Percentiles rank a stretch among this genome's conserved stretches.
phyloP scores from a whole-genome alignment of 2,797 vertebrate genomes.

The Myioborus melanocephalus region DNA sequence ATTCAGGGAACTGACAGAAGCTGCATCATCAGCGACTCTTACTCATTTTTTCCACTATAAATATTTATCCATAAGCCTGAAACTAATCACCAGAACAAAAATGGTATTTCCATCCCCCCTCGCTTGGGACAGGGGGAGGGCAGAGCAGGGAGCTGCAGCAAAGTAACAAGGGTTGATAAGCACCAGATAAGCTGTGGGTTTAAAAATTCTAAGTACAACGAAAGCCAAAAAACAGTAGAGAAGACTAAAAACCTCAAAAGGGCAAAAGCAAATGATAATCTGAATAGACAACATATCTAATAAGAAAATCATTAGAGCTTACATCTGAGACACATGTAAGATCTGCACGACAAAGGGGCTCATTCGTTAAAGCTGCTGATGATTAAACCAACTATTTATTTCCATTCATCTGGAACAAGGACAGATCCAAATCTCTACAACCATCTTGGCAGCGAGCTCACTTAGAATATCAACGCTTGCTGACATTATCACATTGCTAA shows the following conservation, averaged over 20 bases:
- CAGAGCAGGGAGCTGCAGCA: neutral
- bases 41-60: neutral
- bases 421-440: slow-evolving; percentile 76
- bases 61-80: neutral
- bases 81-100: neutral
- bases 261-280: neutral
- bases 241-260: neutral
- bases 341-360: neutral
- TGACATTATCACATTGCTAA: slow-evolving; percentile 23
- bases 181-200: neutral
- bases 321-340: neutral
- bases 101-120: rapidly evolving
- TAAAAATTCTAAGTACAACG: neutral
- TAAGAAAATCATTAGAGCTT: neutral
- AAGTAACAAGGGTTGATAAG: neutral
- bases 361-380: slow-evolving; percentile 54
- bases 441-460: slow-evolving; percentile 65
- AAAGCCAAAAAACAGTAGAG: neutral
- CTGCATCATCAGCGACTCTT: neutral
- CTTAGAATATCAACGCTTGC: slow-evolving; percentile 59
- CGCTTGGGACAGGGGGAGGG: rapidly evolving
- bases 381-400: slow-evolving; percentile 70
- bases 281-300: neutral
- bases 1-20: neutral
- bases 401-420: slow-evolving; percentile 75